These are phyloP conservation scores for Elysia chlorotica DNA, from an alignment of 1,140 invertebrate genomes.

Conservation along the genomic window DNA sequence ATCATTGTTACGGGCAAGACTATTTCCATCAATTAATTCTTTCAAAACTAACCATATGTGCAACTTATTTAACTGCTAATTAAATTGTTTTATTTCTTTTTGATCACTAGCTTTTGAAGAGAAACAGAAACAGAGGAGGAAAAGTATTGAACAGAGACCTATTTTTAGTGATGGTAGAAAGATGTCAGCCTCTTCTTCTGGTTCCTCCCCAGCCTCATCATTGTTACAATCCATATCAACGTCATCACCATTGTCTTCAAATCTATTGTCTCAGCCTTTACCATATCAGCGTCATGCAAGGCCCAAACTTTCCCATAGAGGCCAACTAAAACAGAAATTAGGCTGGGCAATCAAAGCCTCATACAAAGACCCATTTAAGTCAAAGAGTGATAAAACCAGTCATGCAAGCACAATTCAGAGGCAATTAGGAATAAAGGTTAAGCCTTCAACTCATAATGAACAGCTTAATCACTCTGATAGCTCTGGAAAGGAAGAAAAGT, in stretches of 20 bases:
- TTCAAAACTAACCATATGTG: neutral
- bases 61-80: neutral
- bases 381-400: neutral
- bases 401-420: too few species aligned
- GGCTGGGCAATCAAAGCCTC: neutral
- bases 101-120: slow-evolving; percentile 42
- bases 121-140: slow-evolving; percentile 48
- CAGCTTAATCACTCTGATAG: too few species aligned
- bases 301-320: neutral
- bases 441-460: too few species aligned
- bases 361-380: slow-evolving; percentile 12
- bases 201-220: neutral
- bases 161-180: slow-evolving; percentile 31
- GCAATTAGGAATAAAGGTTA: too few species aligned
- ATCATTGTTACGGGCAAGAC: too few species aligned
- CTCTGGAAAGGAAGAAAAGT: too few species aligned
- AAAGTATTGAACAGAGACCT: slow-evolving; percentile 37
- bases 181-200: neutral
- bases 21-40: too few species aligned
- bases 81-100: neutral
- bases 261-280: neutral
- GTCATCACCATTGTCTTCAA: neutral
- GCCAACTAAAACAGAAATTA: slow-evolving; percentile 7
- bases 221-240: neutral
- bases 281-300: neutral